Evolutionary conservation across 2,797 vertebrate genomes (phyloP), one percentile per base, ranked within the genome.

Genomic region (Chiroxiphia lanceolata): DNA sequence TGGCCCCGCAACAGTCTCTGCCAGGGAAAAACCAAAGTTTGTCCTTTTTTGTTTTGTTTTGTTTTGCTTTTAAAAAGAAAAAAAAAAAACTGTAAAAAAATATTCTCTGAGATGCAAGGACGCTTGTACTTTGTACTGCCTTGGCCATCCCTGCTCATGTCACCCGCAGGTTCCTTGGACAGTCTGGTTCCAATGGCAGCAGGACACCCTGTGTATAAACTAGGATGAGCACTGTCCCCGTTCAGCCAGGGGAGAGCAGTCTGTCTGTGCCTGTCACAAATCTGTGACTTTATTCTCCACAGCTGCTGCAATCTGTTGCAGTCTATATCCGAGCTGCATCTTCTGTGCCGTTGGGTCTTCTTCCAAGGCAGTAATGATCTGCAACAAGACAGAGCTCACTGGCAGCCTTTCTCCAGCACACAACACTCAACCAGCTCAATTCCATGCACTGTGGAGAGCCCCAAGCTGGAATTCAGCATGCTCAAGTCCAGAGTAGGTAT

Each of bases 271-370:
- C 51, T 79, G 97, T 99, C 99, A 99, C 97, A 99, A 99, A 96
- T 99, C 99, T 0, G 99, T 99, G 97, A 99, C 99, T 98, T 99
- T 99, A 95, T 99, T 99, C 96, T 99, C 99, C 97, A 99, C 99
- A 7, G 99, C 99, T 3, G 99, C 99, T 3, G 99, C 99, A 1
- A 99, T 99, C 98, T 99, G 99, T 97, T 99, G 99, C 69, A 99
- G 98, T 72, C 99, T 98, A 93, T 99, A 99, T 50, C 99, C 99
- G 0, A 99, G 98, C 98, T 99, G 99, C 99, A 99, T 99, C 97
- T 99, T 99, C 98, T 99, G 99, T 54, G 99, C 99, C 0, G 98
- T 99, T 64, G 98, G 96, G 74, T 99, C 99, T 97, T 99, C 99
- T 97, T 99, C 99, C 97, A 99, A 98, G 31, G 99, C 99, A 3